Evolutionary conservation across 2,113 vertebrate species (phyloP).

Genomic region (Crotalus horridus): DNA sequence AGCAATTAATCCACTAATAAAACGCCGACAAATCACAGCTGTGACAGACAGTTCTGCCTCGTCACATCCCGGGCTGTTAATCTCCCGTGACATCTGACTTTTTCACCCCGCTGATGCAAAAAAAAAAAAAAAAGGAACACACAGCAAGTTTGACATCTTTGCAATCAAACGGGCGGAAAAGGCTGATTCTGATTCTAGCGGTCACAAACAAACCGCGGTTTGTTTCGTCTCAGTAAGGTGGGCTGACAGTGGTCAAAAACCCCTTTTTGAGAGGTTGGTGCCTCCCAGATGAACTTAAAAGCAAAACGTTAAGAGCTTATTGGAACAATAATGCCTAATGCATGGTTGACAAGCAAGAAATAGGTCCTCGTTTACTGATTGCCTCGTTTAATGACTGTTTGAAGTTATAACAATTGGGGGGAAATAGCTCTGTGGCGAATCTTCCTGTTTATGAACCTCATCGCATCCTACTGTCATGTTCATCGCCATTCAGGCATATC

Average conservation of each 20-base stretch:
- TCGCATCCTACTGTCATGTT: too few relatives aligned
- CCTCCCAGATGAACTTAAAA: neutral
- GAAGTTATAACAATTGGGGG: neutral
- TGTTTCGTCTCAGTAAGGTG: neutral
- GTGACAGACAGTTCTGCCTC: too few relatives aligned
- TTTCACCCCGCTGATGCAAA: neutral
- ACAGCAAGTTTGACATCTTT: neutral
- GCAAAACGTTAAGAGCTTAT: neutral
- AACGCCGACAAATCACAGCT: too few relatives aligned
- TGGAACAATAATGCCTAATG: neutral
- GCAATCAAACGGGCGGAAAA: neutral
- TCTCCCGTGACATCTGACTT: neutral
- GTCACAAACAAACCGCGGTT: neutral
- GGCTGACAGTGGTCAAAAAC: too few relatives aligned
- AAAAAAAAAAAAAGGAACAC: neutral
- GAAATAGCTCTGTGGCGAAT: neutral
- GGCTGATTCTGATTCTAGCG: neutral
- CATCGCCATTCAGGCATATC: neutral
- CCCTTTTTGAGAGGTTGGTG: neutral
- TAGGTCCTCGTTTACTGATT: neutral
- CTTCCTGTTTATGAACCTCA: neutral
- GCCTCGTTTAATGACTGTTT: neutral
- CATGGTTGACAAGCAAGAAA: neutral
- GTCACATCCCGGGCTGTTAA: neutral
- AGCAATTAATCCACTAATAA: neutral